Conservation (phyloP, 2,797 vertebrate genomes). For the Clarias fuscus region DNA sequence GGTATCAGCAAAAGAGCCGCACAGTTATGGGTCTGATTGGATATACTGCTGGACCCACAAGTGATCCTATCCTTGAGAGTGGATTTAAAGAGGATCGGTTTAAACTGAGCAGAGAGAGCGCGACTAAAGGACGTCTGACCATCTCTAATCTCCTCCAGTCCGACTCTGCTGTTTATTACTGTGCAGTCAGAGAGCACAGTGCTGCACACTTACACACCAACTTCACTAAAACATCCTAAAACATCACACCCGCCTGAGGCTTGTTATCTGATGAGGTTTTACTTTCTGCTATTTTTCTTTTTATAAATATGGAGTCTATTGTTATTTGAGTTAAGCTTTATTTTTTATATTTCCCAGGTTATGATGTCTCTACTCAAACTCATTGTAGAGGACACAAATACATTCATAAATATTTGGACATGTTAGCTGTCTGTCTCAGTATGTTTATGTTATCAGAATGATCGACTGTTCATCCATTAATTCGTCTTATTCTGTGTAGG, state of each 20-base stretch:
- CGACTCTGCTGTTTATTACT: conserved; percentile 50
- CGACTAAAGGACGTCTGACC: conserved; percentile 2
- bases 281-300: no score
- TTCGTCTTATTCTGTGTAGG: no score
- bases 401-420: no score
- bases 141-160: conserved; percentile 10
- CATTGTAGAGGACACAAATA: neutral
- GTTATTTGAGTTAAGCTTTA: no score
- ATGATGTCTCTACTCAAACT: neutral
- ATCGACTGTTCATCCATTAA: no score
- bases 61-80: neutral
- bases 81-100: neutral
- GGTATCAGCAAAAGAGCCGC: conserved; percentile 35
- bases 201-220: neutral
- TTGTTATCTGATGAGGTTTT: neutral
- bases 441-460: no score
- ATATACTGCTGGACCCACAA: neutral
- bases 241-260: no score
- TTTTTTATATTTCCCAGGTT: neutral
- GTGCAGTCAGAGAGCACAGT: conserved; percentile 55
- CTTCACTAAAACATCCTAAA: conserved; percentile 23
- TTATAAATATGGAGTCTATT: no score
- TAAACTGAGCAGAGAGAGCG: neutral
- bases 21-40: neutral
- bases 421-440: no score